phyloP scores from a whole-genome alignment of 1,140 invertebrate genomes.

The Argopecten irradians region DNA sequence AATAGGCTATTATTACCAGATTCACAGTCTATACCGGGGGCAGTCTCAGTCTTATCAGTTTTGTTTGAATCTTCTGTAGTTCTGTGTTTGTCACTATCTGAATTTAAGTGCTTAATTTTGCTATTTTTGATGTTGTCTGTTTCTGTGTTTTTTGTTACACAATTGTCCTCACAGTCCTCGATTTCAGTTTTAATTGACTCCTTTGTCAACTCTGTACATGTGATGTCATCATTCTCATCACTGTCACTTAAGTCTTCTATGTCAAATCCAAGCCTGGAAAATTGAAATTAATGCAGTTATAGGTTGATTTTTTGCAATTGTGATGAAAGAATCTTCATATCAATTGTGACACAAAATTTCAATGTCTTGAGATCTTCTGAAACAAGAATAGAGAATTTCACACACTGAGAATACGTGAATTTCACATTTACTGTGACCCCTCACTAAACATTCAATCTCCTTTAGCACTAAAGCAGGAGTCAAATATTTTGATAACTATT shows the following conservation, averaged over 20 bases:
- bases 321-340: too few species aligned
- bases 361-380: too few species aligned
- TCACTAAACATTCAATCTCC: too few species aligned
- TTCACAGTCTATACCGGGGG: neutral
- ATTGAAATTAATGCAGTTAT: constrained; percentile 29
- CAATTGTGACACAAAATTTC: too few species aligned
- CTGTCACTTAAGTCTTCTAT: constrained; percentile 64
- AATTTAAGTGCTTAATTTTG: neutral
- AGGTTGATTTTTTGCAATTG: too few species aligned
- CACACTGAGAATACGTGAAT: too few species aligned
- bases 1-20: neutral
- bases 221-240: constrained; percentile 40
- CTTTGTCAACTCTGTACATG: neutral
- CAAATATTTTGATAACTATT: too few species aligned
- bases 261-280: constrained; percentile 66
- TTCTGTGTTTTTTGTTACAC: neutral
- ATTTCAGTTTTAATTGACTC: neutral
- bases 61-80: neutral
- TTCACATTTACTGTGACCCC: too few species aligned
- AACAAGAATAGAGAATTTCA: too few species aligned
- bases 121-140: neutral
- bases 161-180: neutral
- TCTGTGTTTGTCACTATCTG: neutral
- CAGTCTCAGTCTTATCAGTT: neutral
- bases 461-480: too few species aligned